Evolutionary conservation across 2,888 invertebrate species (phyloP), one percentile per base, ranked within the genome.

Genomic region (Ligdia adustata): DNA sequence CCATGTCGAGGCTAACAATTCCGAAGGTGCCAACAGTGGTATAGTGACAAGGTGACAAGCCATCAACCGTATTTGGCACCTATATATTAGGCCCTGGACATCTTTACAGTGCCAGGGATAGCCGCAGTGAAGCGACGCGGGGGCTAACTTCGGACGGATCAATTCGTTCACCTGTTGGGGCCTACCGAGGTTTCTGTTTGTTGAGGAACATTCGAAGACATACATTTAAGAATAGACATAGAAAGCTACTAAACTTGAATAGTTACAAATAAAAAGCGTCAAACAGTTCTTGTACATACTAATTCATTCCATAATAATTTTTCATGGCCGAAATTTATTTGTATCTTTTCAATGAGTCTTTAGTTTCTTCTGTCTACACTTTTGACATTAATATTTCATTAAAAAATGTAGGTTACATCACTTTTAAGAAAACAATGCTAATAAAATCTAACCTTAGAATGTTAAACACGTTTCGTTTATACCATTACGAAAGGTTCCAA

Each of bases 131-230:
- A 62, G 70, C 74, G 71, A 72, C 70, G 64, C 74, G 79, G 84
- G 86, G 69, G 72, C 73, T 75, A 72, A 71, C 78, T 67, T 80
- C 85, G 87, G 87, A 87, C 87, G 87, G 87, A 87, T 82, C 76
- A 79, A 69, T 84, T 83, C 84, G 82, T 80, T 82, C 77, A 79
- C 72, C 68, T 64, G 62, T 64, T 44, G 57, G 69, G 69, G 68
- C 62, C 62, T 57, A 50, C 57, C 59, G 62, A 72, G 69, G 60
- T 64, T 57, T 57, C 60, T 56, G 60, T 51, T 55, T 47, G 22
- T 49, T 33, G 50, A 57, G 62, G 47, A 45, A 47, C 46, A 11
- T 40, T 41, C n/a, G n/a, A n/a, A n/a, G n/a, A n/a, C n/a, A n/a
- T n/a, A n/a, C n/a, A n/a, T n/a, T n/a, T n/a, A n/a, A n/a, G n/a